Percentiles rank a stretch among this genome's conserved stretches.
Conservation (phyloP, 2,888 invertebrate genomes). For the Rotaria socialis region DNA sequence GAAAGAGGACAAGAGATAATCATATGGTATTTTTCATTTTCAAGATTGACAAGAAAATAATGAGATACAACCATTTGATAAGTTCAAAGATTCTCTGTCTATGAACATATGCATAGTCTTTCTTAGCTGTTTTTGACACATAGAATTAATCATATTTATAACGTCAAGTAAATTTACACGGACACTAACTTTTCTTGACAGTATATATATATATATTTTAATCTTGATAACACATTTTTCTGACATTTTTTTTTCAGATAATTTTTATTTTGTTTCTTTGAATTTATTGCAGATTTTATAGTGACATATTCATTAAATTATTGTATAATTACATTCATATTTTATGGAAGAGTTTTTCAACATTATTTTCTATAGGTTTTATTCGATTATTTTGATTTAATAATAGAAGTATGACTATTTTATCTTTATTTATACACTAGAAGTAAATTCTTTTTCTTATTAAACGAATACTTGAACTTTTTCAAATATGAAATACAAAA, state of each 20-base stretch:
- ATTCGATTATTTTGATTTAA: too few species aligned
- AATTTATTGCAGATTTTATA: too few species aligned
- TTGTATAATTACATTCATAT: too few species aligned
- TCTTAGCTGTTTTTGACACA: background rate
- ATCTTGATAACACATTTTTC: background rate
- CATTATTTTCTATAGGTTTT: too few species aligned
- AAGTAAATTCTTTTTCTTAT: background rate
- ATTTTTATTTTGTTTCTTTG: too few species aligned
- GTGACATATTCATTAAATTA: too few species aligned
- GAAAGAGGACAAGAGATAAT: background rate
- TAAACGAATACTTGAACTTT: background rate
- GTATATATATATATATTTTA: background rate
- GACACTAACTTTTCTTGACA: background rate
- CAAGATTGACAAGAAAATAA: background rate
- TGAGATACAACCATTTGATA: background rate
- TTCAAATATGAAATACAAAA: background rate
- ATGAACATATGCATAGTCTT: background rate
- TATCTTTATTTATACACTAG: too few species aligned
- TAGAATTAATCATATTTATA: background rate
- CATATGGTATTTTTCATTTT: background rate
- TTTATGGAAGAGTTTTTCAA: too few species aligned
- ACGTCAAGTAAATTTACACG: background rate
- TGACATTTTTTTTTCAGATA: too few species aligned
- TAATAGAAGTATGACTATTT: too few species aligned
- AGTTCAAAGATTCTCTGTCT: background rate